A percentile compares a stretch with the other conserved stretches of the same genome.
Evolutionary conservation across 1,140 invertebrate genomes (phyloP).

Genomic region (Sminthurinus signatus): DNA sequence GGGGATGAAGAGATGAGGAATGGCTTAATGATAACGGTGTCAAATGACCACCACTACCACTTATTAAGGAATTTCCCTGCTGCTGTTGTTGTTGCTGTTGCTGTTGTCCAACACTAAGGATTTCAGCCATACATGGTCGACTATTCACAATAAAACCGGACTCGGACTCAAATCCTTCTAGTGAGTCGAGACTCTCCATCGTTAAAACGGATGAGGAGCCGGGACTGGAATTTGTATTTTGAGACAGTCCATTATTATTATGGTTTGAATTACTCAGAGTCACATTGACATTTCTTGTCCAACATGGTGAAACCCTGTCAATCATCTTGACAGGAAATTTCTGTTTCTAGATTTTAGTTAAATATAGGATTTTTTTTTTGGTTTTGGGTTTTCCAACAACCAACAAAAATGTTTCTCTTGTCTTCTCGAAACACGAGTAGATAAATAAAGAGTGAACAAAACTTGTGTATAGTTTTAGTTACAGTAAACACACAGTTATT

Average conservation of each 20-base stretch:
- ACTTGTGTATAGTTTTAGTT: too few relatives aligned
- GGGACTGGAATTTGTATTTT: conserved; percentile 30
- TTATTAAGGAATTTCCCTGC: conserved; percentile 20
- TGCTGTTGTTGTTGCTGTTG: conserved; percentile 17
- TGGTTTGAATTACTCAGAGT: background rate
- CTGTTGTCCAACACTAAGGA: conserved; percentile 45
- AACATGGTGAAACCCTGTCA: conserved; percentile 41
- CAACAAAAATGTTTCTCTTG: too few relatives aligned
- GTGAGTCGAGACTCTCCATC: conserved; percentile 38
- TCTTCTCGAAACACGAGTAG: too few relatives aligned
- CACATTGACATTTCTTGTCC: conserved; percentile 39
- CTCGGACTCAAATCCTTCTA: conserved; percentile 39
- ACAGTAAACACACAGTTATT: too few relatives aligned
- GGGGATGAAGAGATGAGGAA: conserved; percentile 34
- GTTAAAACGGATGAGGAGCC: conserved; percentile 37
- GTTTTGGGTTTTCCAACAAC: too few relatives aligned
- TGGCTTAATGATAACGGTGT: conserved; percentile 35
- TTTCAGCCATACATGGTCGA: conserved; percentile 87
- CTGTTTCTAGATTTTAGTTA: too few relatives aligned
- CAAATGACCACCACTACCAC: conserved; percentile 28
- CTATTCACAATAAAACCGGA: conserved; percentile 80
- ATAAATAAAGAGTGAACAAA: too few relatives aligned
- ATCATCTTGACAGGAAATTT: too few relatives aligned
- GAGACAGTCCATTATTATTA: background rate
- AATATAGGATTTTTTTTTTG: too few relatives aligned